These are phyloP conservation scores for Stegana nigrithorax DNA, from an alignment of 2,888 invertebrate species.

Conservation along the genomic window DNA sequence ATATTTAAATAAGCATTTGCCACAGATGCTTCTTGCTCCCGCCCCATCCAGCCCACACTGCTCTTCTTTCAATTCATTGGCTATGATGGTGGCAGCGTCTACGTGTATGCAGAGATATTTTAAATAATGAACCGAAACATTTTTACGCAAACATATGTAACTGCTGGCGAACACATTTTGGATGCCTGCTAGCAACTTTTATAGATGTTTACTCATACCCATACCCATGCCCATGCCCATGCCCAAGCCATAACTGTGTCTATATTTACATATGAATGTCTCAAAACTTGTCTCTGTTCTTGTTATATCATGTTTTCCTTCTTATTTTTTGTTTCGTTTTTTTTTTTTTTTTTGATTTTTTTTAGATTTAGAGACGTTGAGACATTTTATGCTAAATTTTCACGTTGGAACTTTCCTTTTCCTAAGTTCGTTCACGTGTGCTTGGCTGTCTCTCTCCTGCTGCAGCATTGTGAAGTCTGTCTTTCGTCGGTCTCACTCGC, in stretches of 20 bases:
- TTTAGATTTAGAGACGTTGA: constrained; percentile 45
- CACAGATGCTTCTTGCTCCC: neutral
- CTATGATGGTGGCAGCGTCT: neutral
- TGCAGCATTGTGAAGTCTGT: no score
- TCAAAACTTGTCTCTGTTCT: constrained; percentile 10
- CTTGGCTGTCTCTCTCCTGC: neutral
- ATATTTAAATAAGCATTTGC: constrained; percentile 4
- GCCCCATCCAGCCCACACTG: no score
- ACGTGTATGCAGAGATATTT: neutral
- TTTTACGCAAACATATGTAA: constrained; percentile 31
- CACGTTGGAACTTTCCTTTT: neutral
- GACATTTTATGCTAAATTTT: constrained; percentile 42
- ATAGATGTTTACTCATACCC: neutral
- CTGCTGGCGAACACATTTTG: no score
- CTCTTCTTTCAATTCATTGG: neutral
- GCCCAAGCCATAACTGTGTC: neutral
- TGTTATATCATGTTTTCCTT: constrained; percentile 20
- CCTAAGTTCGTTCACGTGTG: no score
- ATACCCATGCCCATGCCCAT: neutral
- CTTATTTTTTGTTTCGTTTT: constrained; percentile 32
- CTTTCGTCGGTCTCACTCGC: neutral
- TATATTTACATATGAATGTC: constrained; percentile 44
- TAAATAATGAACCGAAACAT: constrained; percentile 45
- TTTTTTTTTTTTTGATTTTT: no score
- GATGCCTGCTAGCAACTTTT: no score